Base-by-base conservation (phyloP, 1,140 invertebrate genomes). In the Eurosta solidaginis region DNA sequence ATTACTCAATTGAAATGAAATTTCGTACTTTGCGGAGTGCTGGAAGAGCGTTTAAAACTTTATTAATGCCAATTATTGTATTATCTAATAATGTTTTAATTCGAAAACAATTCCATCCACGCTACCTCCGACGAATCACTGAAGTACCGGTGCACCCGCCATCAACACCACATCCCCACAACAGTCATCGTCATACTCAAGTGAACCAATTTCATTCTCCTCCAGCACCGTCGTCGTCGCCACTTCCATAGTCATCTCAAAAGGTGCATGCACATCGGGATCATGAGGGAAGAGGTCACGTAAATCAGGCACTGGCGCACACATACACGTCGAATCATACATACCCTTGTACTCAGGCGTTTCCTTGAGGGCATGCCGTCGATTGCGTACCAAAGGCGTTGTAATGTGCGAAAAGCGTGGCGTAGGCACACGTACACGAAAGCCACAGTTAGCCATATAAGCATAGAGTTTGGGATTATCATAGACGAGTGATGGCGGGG, bases 191-290 rank as follows among this genome's bases (percentile, higher is more conserved):
- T 1, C 14, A 7, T 33, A n/a, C 0, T 0, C 0, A 1, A 63
- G 6, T 12, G 20, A 25, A 12, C 3, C 17, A 17, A 33, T 17
- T 4, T n/a, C 0, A 10, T 49, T 22, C 0, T 3, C 29, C 1
- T 33, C 12, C 27, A 33, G n/a, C 27, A n/a, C 29, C 5, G 12
- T 1, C 54, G 27, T 17, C 27, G 54, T 9, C 29, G 14, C 22
- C 12, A 49, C 47, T 17, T 14, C 22, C 3, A 14, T 9, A 3
- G 73, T 3, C 14, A 29, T 5, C 0, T 44, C 40, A 49, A 79
- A 79, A 0, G 78, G 78, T 1, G 78, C 78, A 75, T 79, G 76
- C 25, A 79, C 78, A 63, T 79, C 78, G 4, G 78, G 78, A 59
- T 79, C 78, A 17, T 54, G 63, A 0, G 78, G 78, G 49, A 79